These are phyloP conservation scores for Tragopan temminckii DNA, from an alignment of 2,797 vertebrate genomes.

Conservation along the genomic window DNA sequence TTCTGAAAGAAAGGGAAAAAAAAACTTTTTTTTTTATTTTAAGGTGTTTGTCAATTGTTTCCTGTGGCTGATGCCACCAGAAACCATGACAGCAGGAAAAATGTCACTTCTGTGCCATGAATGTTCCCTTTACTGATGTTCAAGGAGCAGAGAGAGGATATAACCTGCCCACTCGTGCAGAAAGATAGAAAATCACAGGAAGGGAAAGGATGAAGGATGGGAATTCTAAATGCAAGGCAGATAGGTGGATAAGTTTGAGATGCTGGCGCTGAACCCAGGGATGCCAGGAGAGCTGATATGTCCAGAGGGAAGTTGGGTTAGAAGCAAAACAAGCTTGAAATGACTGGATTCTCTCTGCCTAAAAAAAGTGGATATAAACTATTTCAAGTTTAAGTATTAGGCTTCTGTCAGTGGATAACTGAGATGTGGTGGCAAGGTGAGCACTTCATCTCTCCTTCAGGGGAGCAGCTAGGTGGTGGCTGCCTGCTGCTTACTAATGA, in stretches of 20 bases:
- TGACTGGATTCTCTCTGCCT: neutral
- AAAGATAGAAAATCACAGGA: neutral
- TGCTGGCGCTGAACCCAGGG: neutral
- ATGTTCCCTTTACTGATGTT: neutral
- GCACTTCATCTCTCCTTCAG: fast-evolving
- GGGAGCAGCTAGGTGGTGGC: neutral
- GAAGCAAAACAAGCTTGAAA: neutral
- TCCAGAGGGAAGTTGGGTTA: neutral
- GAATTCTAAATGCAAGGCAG: neutral
- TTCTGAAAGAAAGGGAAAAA: neutral
- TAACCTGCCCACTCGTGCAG: neutral
- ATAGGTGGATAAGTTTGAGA: neutral
- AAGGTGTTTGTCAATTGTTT: neutral
- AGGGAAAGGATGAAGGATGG: neutral
- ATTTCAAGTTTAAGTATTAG: neutral
- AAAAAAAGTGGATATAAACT: neutral
- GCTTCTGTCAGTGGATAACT: fast-evolving
- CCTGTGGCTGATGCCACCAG: neutral
- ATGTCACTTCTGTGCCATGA: fast-evolving
- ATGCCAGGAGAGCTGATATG: fast-evolving
- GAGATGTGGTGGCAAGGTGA: neutral
- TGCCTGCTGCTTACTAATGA: neutral
- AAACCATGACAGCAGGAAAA: neutral
- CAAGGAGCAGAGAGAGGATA: neutral
- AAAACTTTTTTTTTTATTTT: no score